Evolutionary conservation across 2,888 invertebrate genomes (phyloP), one percentile per base, ranked within the genome.

Genomic region (Prosopocoilus inquinatus): DNA sequence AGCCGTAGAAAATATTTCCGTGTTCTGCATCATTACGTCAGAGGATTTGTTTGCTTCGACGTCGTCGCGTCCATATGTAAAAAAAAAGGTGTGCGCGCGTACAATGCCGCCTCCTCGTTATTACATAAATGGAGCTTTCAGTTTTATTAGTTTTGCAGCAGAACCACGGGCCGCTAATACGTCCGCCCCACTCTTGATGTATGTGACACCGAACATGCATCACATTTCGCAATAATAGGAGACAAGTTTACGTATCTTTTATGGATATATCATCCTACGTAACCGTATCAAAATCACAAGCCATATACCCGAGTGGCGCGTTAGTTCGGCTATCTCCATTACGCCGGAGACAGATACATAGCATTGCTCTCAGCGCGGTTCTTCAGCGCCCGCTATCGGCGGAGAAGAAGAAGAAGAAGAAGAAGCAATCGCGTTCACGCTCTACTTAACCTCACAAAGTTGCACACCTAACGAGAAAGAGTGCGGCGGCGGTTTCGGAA

Each of bases 381-480:
- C 62, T 61, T 60, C 56, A 58, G 49, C 54, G 53, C 55, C 53
- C 57, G 47, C 59, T 64, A 63, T 64, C 63, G 58, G 51, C 45
- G 54, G n/a, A n/a, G n/a, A n/a, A n/a, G n/a, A 60, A 59, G 61
- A 61, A 59, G 59, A 60, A 59, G 61, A 61, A 59, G 59, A 60
- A 59, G 61, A 61, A 59, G 59, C 66, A 71, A 72, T 71, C 71
- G 66, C 65, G 64, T 72, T 72, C 64, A 72, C 71, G 71, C 71
- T 71, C 71, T 70, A 71, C 67, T 71, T 71, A 69, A 67, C 67
- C 63, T 58, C 57, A 55, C 60, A 60, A n/a, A n/a, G 59, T 59
- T 61, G n/a, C n/a, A 64, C 64, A 64, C 61, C 61, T 64, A 65
- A 65, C 65, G 64, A 66, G 59, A 57, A 57, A 60, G 59, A 62